phyloP scores from a whole-genome alignment of 64 coral and sea anemone genomes.

The Astreopora myriophthalma region DNA sequence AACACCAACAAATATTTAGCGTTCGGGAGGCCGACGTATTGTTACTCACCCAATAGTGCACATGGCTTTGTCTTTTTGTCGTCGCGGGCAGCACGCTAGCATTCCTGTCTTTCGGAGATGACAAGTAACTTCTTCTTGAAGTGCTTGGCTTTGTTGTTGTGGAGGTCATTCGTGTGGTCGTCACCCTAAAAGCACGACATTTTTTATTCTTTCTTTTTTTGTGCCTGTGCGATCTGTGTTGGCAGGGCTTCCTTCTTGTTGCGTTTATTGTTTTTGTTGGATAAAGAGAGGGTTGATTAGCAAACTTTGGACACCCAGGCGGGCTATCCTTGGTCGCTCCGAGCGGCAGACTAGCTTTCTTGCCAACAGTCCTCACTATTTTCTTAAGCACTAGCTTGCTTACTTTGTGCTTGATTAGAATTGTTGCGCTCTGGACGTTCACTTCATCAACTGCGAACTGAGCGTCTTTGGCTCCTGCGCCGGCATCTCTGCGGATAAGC shows the following conservation, averaged over 20 bases:
- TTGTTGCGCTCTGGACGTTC: conserved; percentile 73
- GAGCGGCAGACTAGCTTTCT: conserved; percentile 61
- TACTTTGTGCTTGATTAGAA: conserved; percentile 49
- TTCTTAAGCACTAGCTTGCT: conserved; percentile 68
- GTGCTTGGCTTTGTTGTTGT: background rate
- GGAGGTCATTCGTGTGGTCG: background rate
- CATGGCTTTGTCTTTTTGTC: background rate
- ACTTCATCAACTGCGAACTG: conserved; percentile 71
- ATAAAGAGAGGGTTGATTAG: conserved; percentile 8
- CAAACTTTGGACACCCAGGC: conserved; percentile 42
- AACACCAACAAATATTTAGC: conserved; percentile 20
- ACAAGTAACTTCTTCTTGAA: background rate
- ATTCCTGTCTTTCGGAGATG: background rate
- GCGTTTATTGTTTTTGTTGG: background rate
- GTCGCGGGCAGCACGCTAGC: background rate
- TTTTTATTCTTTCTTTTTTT: conserved; percentile 28
- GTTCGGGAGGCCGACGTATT: conserved; percentile 5
- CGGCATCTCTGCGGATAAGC: conserved; percentile 47
- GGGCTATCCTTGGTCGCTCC: conserved; percentile 38
- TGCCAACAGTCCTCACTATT: conserved; percentile 58
- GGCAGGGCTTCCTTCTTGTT: conserved; percentile 7
- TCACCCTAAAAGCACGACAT: background rate
- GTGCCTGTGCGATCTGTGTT: conserved; percentile 43
- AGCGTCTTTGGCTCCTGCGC: background rate
- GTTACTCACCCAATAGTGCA: background rate